Evolutionary conservation across 2,797 vertebrate genomes (phyloP), one percentile per base, ranked within the genome.

Genomic region (Cirrhinus mrigala): DNA sequence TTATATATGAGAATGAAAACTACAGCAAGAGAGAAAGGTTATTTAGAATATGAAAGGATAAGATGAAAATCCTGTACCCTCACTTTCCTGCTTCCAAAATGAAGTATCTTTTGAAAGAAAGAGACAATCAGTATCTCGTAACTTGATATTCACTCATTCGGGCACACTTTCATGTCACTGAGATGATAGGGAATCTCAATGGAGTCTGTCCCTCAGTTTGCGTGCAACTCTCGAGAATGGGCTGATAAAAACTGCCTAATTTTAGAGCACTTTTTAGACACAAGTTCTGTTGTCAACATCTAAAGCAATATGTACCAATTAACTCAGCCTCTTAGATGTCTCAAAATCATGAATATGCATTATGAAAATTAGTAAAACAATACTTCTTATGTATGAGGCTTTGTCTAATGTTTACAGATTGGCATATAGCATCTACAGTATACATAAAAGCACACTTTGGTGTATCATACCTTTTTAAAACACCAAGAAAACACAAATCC

Each of bases 71-170:
- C 68, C 40, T n/a, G 40, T 79, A 86, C 29, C 56, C 74, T 64
- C 62, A 85, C 79, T 85, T 85, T 84, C 79, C 64, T 62, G 40
- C 82, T 87, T 81, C 54, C 79, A 54, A 84, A 81, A 82, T 81
- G 84, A 87, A 88, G 75, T 69, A 74, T 87, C 75, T 78, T 70
- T 62, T 80, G 73, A 83, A 52, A 76, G 81, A 54, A 84, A 86
- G 81, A 77, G 79, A 48, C 83, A 86, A 81, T 83, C 66, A 62
- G 73, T 85, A 78, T 88, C 84, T 85, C 37, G 75, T 86, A 81
- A 85, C 87, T 84, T 88, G 81, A 86, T 84, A 87, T 89, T 87
- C 84, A 87, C 89, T 90, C 69, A 87, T 89, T 87, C 86, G 44
- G 77, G 84, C 82, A 78, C 81, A 83, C 77, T 89, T 85, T 85